These are phyloP conservation scores for Chelon labrosus DNA, from an alignment of 2,797 vertebrate genomes.

Conservation along the genomic window DNA sequence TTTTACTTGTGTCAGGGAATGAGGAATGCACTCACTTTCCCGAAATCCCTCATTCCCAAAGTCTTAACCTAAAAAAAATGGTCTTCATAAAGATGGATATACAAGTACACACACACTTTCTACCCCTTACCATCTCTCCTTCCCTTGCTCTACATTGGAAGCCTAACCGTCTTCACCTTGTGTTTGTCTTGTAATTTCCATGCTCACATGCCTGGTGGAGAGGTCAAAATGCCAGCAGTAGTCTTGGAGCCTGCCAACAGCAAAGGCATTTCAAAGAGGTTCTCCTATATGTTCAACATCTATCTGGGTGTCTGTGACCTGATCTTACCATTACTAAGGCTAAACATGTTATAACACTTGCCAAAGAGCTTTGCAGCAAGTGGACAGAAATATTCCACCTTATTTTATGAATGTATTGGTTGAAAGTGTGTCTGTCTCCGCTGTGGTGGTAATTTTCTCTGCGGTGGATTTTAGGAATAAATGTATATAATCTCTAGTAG, in stretches of 20 bases:
- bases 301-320: conserved; percentile 5
- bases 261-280: conserved; percentile 56
- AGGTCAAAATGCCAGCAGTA: conserved; percentile 67
- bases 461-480: not conserved
- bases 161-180: conserved; percentile 42
- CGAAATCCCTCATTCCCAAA: not conserved
- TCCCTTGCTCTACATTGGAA: conserved; percentile 56
- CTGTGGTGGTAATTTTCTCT: not conserved
- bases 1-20: not conserved
- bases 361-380: conserved; percentile 1
- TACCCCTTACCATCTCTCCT: conserved; percentile 10
- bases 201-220: conserved; percentile 62
- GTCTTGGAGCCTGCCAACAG: conserved; percentile 56
- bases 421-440: not conserved
- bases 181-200: conserved; percentile 41
- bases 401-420: not conserved
- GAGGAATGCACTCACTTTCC: not conserved
- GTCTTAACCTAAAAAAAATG: not conserved
- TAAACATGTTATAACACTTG: conserved; percentile 11
- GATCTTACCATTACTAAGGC: conserved; percentile 11
- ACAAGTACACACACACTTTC: not conserved
- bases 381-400: conserved; percentile 6
- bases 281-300: conserved; percentile 22
- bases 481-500: not conserved
- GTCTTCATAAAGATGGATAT: not conserved